Conservation (phyloP, 2,888 invertebrate species). For the Chaetoderma sp. region DNA sequence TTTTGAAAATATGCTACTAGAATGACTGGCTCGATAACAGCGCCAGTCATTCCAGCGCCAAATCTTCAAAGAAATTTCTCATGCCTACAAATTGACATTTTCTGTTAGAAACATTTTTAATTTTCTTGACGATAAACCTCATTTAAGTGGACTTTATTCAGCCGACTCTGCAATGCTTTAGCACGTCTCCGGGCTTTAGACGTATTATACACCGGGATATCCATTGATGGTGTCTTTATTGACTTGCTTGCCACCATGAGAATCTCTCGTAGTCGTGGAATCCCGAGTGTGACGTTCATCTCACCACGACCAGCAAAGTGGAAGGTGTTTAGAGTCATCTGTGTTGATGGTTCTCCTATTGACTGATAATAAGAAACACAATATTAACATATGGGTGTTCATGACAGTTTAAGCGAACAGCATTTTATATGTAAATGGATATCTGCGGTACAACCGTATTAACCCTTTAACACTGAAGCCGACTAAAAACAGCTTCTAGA, state of each 20-base stretch:
- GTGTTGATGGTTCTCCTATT: conserved; percentile 98
- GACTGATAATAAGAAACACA: conserved; percentile 74
- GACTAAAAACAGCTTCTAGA: too few species aligned
- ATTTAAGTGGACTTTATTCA: conserved; percentile 83
- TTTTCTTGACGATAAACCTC: too few species aligned
- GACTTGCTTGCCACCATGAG: conserved; percentile 93
- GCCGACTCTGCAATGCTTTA: conserved; percentile 78
- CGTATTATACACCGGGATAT: conserved; percentile 81
- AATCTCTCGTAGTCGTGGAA: conserved; percentile 95
- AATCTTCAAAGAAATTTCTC: too few species aligned
- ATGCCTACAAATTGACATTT: too few species aligned
- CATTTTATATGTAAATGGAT: too few species aligned
- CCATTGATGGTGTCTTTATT: conserved; percentile 96
- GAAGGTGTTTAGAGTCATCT: conserved; percentile 99
- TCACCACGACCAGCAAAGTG: conserved; percentile 99
- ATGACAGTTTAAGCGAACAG: too few species aligned
- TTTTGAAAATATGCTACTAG: too few species aligned
- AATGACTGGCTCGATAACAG: too few species aligned
- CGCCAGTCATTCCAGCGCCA: too few species aligned
- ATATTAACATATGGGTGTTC: too few species aligned
- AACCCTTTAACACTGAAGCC: too few species aligned
- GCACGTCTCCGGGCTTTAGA: conserved; percentile 72
- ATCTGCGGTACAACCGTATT: neutral
- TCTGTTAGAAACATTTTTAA: too few species aligned
- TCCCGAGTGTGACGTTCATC: conserved; percentile 99